phyloP scores from a whole-genome alignment of 2,888 invertebrate genomes.

The Epinotia demarniana region DNA sequence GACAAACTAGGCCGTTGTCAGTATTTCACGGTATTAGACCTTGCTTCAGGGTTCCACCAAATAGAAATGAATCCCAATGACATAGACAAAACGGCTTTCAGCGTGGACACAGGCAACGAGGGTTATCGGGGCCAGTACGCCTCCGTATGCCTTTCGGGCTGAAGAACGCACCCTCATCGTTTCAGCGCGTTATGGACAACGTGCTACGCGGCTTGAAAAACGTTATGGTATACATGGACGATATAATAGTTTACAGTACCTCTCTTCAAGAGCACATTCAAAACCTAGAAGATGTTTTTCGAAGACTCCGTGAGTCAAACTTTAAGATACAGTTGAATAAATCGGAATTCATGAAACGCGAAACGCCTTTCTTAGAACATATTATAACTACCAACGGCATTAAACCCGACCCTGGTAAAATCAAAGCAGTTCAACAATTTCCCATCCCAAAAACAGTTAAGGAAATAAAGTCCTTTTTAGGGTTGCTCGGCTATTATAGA shows the following conservation, averaged over 20 bases:
- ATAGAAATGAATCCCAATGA: background rate
- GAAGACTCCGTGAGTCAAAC: slow-evolving; percentile 1
- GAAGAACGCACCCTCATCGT: too few relatives aligned
- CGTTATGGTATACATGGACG: too few relatives aligned
- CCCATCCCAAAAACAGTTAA: background rate
- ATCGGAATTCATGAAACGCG: slow-evolving; percentile 11
- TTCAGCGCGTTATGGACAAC: too few relatives aligned
- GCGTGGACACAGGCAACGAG: background rate
- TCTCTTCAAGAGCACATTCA: slow-evolving; percentile 7
- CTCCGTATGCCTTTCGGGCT: too few relatives aligned
- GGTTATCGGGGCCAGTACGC: background rate
- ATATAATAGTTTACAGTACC: too few relatives aligned
- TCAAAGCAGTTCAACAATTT: slow-evolving; percentile 2
- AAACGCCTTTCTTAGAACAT: background rate
- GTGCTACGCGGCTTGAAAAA: too few relatives aligned
- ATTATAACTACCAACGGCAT: background rate
- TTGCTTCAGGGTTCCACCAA: too few relatives aligned
- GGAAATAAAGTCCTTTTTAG: slow-evolving; percentile 24
- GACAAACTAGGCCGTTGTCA: too few relatives aligned
- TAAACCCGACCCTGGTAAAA: slow-evolving; percentile 1
- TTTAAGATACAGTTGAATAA: slow-evolving; percentile 8
- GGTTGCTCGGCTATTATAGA: too few relatives aligned
- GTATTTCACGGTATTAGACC: too few relatives aligned
- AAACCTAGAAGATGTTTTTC: slow-evolving; percentile 1
- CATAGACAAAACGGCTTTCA: background rate